A percentile compares a stretch with the other conserved stretches of the same genome.
These are phyloP conservation scores for Agelastica alni DNA, from an alignment of 2,888 invertebrate species.

Conservation along the genomic window DNA sequence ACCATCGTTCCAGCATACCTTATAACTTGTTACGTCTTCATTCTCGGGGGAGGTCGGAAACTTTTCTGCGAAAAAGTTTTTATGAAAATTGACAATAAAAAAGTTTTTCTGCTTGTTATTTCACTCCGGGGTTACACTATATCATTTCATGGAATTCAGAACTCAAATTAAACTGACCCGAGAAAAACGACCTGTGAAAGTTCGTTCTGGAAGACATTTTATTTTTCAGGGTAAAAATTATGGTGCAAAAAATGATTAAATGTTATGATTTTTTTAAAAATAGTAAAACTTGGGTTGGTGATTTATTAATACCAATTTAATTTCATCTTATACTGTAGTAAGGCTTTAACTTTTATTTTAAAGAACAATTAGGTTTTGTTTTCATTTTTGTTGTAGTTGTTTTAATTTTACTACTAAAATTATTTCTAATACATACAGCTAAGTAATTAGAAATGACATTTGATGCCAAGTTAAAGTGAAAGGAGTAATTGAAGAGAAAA, in stretches of 20 bases:
- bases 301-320: too few relatives aligned
- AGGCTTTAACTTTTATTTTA: too few relatives aligned
- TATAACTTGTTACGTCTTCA: neutral
- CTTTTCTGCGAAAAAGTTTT: conserved; percentile 4
- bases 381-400: too few relatives aligned
- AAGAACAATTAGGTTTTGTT: too few relatives aligned
- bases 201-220: neutral
- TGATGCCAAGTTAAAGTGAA: too few relatives aligned
- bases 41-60: conserved; percentile 9
- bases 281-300: too few relatives aligned
- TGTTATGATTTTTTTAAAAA: too few relatives aligned
- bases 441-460: too few relatives aligned
- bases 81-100: conserved; percentile 21
- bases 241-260: neutral
- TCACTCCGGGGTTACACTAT: conserved; percentile 20
- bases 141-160: conserved; percentile 11
- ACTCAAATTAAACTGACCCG: conserved; percentile 17
- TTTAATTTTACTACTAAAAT: too few relatives aligned
- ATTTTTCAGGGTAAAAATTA: neutral
- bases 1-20: neutral
- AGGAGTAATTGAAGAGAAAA: too few relatives aligned
- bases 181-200: conserved; percentile 1
- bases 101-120: conserved; percentile 19
- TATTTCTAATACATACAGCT: too few relatives aligned
- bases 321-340: too few relatives aligned